A percentile compares a stretch with the other conserved stretches of the same genome.
These are phyloP conservation scores for Cyclophora punctaria DNA, from an alignment of 2,888 invertebrate genomes.

Conservation along the genomic window DNA sequence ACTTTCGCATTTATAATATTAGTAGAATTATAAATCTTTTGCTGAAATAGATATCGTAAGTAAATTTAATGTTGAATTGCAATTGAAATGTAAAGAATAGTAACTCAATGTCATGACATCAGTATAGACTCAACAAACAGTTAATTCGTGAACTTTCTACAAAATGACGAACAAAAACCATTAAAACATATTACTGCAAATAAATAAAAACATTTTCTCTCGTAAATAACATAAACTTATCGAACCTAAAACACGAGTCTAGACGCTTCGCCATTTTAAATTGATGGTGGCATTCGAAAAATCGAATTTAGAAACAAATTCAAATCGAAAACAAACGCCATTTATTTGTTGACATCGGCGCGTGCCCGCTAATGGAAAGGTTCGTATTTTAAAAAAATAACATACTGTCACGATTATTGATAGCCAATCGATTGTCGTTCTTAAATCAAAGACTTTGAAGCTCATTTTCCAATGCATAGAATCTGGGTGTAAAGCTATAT, in stretches of 20 bases:
- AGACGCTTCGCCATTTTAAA: constrained; percentile 51
- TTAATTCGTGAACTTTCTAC: too few relatives aligned
- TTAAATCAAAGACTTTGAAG: constrained; percentile 16
- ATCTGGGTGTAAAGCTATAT: too few relatives aligned
- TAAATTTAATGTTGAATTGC: too few relatives aligned
- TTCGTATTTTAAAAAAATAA: constrained; percentile 50
- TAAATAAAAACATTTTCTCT: constrained; percentile 26
- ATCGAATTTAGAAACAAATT: constrained; percentile 59
- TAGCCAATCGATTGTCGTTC: constrained; percentile 15
- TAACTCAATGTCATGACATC: too few relatives aligned
- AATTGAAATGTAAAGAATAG: too few relatives aligned
- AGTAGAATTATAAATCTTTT: too few relatives aligned
- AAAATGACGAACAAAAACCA: constrained; percentile 1
- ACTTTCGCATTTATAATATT: too few relatives aligned
- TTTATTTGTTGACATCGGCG: constrained; percentile 64
- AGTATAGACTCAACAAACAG: too few relatives aligned
- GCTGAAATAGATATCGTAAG: too few relatives aligned
- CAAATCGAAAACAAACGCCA: constrained; percentile 64
- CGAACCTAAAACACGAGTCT: constrained; percentile 39
- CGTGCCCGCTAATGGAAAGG: constrained; percentile 72
- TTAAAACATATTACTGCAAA: constrained; percentile 17
- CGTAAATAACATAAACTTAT: constrained; percentile 16
- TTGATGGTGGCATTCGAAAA: constrained; percentile 54
- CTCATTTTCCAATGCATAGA: constrained; percentile 17
- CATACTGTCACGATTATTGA: constrained; percentile 40